Evolutionary conservation across 2,797 vertebrate genomes (phyloP).

Genomic region (Melanogrammus aeglefinus): DNA sequence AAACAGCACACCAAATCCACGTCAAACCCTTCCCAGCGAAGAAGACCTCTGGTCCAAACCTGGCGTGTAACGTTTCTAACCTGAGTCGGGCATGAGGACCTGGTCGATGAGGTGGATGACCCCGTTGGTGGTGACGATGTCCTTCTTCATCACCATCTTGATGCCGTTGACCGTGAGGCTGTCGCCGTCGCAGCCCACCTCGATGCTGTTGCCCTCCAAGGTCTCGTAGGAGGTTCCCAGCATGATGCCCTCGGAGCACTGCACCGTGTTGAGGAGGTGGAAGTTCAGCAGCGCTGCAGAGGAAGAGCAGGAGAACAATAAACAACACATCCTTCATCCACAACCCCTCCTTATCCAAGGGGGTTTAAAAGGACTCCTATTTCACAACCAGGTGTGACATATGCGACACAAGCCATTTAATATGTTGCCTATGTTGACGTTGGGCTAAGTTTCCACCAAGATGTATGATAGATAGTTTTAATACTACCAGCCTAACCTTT

Average conservation of each 20-base stretch:
- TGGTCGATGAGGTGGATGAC: slow-evolving; percentile 92
- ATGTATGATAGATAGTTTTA: background rate
- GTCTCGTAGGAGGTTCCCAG: slow-evolving; percentile 85
- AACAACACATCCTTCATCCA: background rate
- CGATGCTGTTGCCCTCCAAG: slow-evolving; percentile 86
- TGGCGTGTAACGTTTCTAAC: slow-evolving; percentile 67
- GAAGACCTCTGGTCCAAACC: background rate
- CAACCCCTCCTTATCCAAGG: background rate
- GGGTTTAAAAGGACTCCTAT: too few species aligned
- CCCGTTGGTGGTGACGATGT: slow-evolving; percentile 92
- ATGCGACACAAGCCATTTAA: too few species aligned
- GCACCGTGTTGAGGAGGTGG: slow-evolving; percentile 87
- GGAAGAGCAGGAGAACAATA: background rate
- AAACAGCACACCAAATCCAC: too few species aligned
- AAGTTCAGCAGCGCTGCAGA: slow-evolving; percentile 86
- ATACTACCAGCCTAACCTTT: background rate
- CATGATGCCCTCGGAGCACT: slow-evolving; percentile 95
- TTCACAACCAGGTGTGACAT: too few species aligned
- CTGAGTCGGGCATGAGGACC: slow-evolving; percentile 94
- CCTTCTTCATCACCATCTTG: slow-evolving; percentile 93
- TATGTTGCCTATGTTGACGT: too few species aligned
- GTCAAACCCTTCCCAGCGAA: too few species aligned
- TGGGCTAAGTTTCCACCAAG: too few species aligned
- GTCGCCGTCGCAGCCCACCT: slow-evolving; percentile 92
- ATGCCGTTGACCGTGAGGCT: slow-evolving; percentile 91